phyloP scores from a whole-genome alignment of 2,797 vertebrate genomes.

The Poliocrania exsul region DNA sequence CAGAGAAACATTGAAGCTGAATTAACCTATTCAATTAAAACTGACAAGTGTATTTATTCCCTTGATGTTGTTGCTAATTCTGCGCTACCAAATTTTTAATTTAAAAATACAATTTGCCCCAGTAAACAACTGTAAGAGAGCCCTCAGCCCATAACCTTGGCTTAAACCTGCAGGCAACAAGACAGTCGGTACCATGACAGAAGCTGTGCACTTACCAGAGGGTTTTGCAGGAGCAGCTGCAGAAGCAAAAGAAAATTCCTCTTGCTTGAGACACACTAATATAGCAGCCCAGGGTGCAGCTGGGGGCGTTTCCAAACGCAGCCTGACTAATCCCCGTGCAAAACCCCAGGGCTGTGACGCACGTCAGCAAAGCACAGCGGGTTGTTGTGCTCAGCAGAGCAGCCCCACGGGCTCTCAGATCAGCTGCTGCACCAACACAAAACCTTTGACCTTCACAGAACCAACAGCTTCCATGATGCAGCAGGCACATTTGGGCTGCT shows the following conservation, averaged over 20 bases:
- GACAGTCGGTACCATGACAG: background rate
- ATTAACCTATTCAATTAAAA: background rate
- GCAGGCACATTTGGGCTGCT: background rate
- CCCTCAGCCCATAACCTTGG: background rate
- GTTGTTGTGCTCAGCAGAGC: conserved; percentile 47
- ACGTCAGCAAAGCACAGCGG: conserved; percentile 47
- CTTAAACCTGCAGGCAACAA: conserved; percentile 13
- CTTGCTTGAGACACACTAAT: conserved; percentile 80
- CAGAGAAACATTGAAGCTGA: background rate
- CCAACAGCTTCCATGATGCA: background rate
- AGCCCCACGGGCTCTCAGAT: conserved; percentile 17
- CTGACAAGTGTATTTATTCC: background rate
- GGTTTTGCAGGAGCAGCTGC: conserved; percentile 65
- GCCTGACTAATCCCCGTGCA: conserved; percentile 73
- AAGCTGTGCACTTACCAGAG: conserved; percentile 72
- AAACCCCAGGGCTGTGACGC: conserved; percentile 70
- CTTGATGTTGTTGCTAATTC: background rate
- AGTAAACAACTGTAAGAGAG: background rate
- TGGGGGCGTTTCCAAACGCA: conserved; percentile 77
- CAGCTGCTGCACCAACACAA: conserved; percentile 20
- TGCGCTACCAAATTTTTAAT: background rate
- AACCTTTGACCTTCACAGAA: conserved; percentile 36
- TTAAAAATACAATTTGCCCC: background rate
- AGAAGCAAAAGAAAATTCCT: conserved; percentile 86
- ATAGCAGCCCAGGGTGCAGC: conserved; percentile 80